Evolutionary conservation across 1,140 invertebrate genomes (phyloP).

Genomic region (Patella vulgata): DNA sequence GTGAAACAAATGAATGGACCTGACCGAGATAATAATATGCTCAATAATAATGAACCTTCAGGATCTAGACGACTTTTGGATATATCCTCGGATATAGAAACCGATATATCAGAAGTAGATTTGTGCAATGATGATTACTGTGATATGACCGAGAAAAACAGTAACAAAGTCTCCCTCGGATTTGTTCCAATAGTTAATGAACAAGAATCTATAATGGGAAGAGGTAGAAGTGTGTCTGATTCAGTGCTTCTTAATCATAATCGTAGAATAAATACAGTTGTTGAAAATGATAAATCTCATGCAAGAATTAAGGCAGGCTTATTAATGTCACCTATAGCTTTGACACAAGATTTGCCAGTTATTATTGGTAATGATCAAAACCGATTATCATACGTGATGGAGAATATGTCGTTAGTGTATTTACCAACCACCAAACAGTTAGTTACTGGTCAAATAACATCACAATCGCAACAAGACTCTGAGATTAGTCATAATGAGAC

Average conservation of each 20-base stretch:
- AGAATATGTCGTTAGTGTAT: constrained; percentile 58
- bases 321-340: constrained; percentile 45
- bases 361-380: constrained; percentile 45
- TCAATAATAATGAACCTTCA: no score
- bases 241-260: background rate
- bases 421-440: constrained; percentile 60
- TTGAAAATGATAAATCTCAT: background rate
- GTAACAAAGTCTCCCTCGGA: no score
- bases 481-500: background rate
- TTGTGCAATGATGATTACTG: no score
- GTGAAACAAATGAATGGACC: no score
- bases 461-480: constrained; percentile 4
- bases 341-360: constrained; percentile 55
- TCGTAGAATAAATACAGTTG: background rate
- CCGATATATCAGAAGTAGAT: no score
- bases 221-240: background rate
- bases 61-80: background rate
- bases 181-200: no score
- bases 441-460: constrained; percentile 33
- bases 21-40: no score
- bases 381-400: constrained; percentile 53
- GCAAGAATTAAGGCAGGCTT: constrained; percentile 43
- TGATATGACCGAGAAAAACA: no score
- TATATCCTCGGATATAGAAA: background rate
- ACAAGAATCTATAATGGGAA: background rate